Evolutionary conservation across 2,113 vertebrate genomes (phyloP).

Genomic region (Theristicus caerulescens): DNA sequence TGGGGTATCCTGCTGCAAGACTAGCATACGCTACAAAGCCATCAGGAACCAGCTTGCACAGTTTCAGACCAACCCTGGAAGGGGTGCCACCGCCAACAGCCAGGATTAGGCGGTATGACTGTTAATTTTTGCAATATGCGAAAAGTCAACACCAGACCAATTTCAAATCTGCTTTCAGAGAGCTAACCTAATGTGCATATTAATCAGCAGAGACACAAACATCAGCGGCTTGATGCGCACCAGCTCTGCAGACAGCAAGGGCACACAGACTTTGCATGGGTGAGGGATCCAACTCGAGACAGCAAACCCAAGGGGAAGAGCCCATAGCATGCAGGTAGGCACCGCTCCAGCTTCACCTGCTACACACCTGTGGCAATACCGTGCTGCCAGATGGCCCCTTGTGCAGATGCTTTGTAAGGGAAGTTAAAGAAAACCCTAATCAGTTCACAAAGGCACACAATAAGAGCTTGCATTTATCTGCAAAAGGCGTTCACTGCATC

Average conservation of each 20-base stretch:
- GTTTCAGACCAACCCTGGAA: not conserved
- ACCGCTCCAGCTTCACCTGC: not conserved
- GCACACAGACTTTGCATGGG: fast-evolving
- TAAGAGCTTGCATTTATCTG: not conserved
- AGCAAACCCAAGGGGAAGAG: not conserved
- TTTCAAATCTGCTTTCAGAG: not conserved
- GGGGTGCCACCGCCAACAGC: not conserved
- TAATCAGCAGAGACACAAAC: not conserved
- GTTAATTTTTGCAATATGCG: not conserved
- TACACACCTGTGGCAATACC: not conserved
- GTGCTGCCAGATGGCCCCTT: not conserved
- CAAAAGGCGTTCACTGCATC: not conserved
- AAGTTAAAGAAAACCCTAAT: not conserved
- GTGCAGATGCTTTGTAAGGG: not conserved
- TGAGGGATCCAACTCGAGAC: not conserved
- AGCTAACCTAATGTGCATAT: not conserved
- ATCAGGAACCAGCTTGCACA: fast-evolving
- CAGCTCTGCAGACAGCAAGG: not conserved
- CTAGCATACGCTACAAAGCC: not conserved
- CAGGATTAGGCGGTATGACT: not conserved
- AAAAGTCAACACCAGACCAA: not conserved
- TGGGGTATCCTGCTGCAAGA: not conserved
- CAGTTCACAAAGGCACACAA: not conserved
- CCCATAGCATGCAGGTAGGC: fast-evolving
- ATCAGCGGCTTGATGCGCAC: not conserved